phyloP scores from a whole-genome alignment of 1,140 invertebrate genomes.

The Meteorus sp. region DNA sequence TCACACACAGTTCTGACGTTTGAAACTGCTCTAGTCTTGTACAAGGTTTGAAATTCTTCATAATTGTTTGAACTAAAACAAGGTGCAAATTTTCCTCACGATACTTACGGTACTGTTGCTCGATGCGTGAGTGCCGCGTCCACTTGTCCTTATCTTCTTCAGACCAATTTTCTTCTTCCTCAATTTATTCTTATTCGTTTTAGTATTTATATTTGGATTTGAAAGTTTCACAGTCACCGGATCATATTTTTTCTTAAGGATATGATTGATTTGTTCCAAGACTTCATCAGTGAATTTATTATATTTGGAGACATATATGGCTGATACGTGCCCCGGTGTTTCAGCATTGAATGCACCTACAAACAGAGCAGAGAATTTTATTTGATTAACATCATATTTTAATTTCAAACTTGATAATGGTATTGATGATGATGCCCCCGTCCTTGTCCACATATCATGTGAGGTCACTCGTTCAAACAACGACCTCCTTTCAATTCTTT shows the following conservation, averaged over 20 bases:
- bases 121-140: too few relatives aligned
- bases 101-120: too few relatives aligned
- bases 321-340: slow-evolving; percentile 60
- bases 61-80: too few relatives aligned
- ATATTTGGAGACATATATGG: slow-evolving; percentile 75
- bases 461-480: slow-evolving; percentile 23
- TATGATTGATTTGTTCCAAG: slow-evolving; percentile 75
- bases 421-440: slow-evolving; percentile 10
- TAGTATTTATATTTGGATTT: slow-evolving; percentile 55
- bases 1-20: too few relatives aligned
- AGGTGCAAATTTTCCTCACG: too few relatives aligned
- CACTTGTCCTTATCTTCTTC: slow-evolving; percentile 26
- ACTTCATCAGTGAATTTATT: slow-evolving; percentile 82
- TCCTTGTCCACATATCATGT: slow-evolving; percentile 35
- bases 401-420: too few relatives aligned
- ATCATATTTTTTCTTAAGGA: slow-evolving; percentile 75
- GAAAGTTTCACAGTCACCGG: slow-evolving; percentile 79
- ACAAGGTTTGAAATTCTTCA: too few relatives aligned
- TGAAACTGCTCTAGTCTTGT: too few relatives aligned
- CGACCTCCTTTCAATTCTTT: slow-evolving; percentile 32
- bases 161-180: slow-evolving; percentile 37
- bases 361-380: too few relatives aligned
- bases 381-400: too few relatives aligned
- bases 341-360: slow-evolving; percentile 50
- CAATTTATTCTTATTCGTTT: slow-evolving; percentile 50